Conservation (phyloP, 2,888 invertebrate species). For the Aleiodes testaceus region DNA sequence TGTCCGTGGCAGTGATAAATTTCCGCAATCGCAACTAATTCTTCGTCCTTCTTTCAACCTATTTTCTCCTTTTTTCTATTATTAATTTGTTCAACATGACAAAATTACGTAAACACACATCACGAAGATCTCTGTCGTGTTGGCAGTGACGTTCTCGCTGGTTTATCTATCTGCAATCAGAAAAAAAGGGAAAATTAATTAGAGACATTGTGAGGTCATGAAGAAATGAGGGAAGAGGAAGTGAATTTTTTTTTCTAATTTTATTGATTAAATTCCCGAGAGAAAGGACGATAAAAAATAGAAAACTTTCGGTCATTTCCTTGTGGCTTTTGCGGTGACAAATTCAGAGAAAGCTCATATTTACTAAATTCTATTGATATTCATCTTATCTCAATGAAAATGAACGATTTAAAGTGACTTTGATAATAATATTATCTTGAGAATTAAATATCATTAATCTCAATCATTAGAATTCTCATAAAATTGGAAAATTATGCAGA, state of each 20-base stretch:
- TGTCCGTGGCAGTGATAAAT: constrained; percentile 26
- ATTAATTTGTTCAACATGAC: background rate
- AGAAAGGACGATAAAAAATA: background rate
- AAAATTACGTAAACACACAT: constrained; percentile 1
- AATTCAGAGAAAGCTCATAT: too few species aligned
- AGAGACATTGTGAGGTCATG: background rate
- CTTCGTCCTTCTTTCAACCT: background rate
- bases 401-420: too few species aligned
- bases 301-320: too few species aligned
- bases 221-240: background rate
- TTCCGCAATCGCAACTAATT: background rate
- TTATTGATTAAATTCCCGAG: background rate
- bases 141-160: constrained; percentile 52
- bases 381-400: too few species aligned
- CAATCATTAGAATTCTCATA: too few species aligned
- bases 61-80: background rate
- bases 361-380: too few species aligned
- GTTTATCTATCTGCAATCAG: constrained; percentile 53
- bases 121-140: constrained; percentile 48
- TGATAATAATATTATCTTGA: too few species aligned
- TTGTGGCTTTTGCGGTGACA: too few species aligned
- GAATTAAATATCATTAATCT: too few species aligned
- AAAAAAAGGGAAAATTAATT: constrained; percentile 42
- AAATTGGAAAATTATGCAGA: too few species aligned
- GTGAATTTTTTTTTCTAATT: too few species aligned